Evolutionary conservation across 2,797 vertebrate species (phyloP).

Genomic region (Sitta carolinensis): DNA sequence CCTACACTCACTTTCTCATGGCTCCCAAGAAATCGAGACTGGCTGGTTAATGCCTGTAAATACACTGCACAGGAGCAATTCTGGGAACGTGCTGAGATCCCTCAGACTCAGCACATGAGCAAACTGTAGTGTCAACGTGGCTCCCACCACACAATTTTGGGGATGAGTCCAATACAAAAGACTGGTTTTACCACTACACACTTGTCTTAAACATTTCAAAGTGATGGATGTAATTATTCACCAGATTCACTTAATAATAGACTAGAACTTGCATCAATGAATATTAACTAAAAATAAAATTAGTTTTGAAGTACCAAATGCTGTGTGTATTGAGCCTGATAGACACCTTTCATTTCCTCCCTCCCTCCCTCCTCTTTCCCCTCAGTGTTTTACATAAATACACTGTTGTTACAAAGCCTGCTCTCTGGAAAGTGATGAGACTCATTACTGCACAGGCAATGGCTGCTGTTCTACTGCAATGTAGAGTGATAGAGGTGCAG

Average conservation of each 20-base stretch:
- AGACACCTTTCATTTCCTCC: conserved; percentile 21
- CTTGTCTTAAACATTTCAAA: conserved; percentile 44
- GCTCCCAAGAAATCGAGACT: background rate
- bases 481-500: background rate
- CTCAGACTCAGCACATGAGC: background rate
- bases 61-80: background rate
- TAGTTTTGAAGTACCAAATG: conserved; percentile 40
- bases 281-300: conserved; percentile 50
- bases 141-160: background rate
- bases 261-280: conserved; percentile 15
- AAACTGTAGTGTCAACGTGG: background rate
- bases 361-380: background rate
- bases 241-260: conserved; percentile 12
- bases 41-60: background rate
- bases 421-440: conserved; percentile 55
- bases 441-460: conserved; percentile 11
- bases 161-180: background rate
- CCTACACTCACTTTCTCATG: background rate
- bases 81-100: background rate
- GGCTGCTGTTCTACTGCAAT: background rate
- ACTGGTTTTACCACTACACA: background rate
- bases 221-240: conserved; percentile 22
- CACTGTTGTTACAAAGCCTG: conserved; percentile 38
- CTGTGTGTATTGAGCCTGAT: conserved; percentile 21
- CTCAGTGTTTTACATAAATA: conserved; percentile 60